Conservation (phyloP, 2,113 vertebrate species). For the Clarias macrocephalus region DNA sequence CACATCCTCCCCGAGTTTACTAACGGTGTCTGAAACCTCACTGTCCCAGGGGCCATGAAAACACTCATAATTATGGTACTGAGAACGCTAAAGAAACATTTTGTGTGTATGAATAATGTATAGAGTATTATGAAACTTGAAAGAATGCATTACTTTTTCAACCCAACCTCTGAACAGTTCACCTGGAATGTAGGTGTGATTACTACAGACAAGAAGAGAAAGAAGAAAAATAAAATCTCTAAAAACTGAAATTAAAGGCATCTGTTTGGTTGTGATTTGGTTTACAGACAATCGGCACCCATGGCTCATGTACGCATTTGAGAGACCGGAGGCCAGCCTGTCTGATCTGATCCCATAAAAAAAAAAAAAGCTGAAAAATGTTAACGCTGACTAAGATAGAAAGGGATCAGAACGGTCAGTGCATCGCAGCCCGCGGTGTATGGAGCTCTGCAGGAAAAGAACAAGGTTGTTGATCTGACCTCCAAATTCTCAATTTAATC, state of each 20-base stretch:
- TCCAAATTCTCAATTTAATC: too few relatives aligned
- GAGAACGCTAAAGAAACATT: background rate
- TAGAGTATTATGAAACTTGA: background rate
- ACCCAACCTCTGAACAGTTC: background rate
- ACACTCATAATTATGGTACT: background rate
- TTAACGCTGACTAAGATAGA: too few relatives aligned
- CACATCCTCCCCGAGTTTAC: conserved; percentile 27
- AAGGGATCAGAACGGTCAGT: too few relatives aligned
- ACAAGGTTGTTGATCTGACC: too few relatives aligned
- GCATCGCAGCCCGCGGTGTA: too few relatives aligned
- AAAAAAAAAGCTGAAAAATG: too few relatives aligned
- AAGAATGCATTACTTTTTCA: background rate
- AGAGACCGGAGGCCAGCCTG: too few relatives aligned
- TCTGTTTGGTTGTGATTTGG: background rate
- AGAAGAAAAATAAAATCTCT: background rate
- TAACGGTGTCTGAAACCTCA: conserved; percentile 12
- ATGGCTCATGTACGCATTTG: too few relatives aligned
- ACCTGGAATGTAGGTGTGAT: background rate
- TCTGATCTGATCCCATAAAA: too few relatives aligned
- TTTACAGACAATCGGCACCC: background rate
- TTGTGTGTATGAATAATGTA: background rate
- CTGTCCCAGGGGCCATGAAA: background rate
- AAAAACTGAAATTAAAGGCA: background rate
- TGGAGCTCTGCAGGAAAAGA: too few relatives aligned
- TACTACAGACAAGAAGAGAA: background rate